Percentiles rank a stretch among this genome's conserved stretches.
These are phyloP conservation scores for Philonicus albiceps DNA, from an alignment of 2,888 invertebrate species.

Conservation along the genomic window DNA sequence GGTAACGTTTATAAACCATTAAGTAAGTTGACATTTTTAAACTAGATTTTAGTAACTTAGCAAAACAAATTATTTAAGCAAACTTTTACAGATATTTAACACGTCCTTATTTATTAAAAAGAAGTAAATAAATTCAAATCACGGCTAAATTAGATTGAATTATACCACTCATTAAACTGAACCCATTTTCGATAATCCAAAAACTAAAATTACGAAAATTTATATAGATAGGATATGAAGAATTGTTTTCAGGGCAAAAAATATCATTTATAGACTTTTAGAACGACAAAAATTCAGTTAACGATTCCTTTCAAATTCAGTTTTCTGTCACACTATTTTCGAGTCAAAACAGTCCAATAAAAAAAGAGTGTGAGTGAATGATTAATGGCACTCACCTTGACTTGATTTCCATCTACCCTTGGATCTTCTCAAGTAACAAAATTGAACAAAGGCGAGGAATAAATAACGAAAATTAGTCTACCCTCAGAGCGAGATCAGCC, in stretches of 20 bases:
- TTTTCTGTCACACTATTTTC: not conserved
- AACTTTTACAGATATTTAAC: no score
- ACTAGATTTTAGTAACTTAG: no score
- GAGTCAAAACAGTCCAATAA: not conserved
- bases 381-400: conserved; percentile 28
- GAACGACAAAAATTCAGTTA: not conserved
- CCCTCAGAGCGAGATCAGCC: conserved; percentile 15
- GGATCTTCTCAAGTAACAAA: not conserved
- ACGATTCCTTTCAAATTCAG: not conserved
- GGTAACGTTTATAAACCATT: no score
- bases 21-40: no score
- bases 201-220: no score
- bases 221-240: no score
- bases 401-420: conserved; percentile 23
- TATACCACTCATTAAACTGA: no score
- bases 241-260: not conserved
- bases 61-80: no score
- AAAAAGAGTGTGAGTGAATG: not conserved
- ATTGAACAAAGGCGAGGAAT: conserved; percentile 22
- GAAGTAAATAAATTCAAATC: no score
- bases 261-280: not conserved
- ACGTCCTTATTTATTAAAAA: no score
- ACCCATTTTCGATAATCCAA: no score
- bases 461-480: conserved; percentile 41
- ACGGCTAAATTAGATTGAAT: no score